These are phyloP conservation scores for Pantherophis guttatus DNA, from an alignment of 2,113 vertebrate species.

Conservation along the genomic window DNA sequence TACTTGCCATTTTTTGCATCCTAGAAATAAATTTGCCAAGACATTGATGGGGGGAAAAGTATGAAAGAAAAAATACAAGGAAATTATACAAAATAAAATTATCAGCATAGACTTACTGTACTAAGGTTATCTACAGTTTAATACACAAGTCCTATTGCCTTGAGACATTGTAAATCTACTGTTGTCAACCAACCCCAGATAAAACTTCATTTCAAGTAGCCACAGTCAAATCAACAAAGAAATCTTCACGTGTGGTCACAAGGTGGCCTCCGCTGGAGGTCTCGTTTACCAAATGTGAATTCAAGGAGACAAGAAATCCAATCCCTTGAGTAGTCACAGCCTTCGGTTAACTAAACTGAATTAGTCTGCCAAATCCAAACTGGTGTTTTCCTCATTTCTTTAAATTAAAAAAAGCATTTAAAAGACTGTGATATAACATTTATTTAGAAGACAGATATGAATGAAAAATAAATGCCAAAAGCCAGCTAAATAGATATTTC, in stretches of 20 bases:
- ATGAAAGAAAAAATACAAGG: conserved; percentile 60
- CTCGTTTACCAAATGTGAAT: conserved; percentile 66
- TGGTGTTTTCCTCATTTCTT: conserved; percentile 43
- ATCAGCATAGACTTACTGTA: conserved; percentile 83
- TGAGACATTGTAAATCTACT: conserved; percentile 78
- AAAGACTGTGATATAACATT: conserved; percentile 52
- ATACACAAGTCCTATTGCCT: conserved; percentile 85
- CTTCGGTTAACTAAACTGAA: conserved; percentile 51
- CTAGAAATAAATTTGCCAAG: conserved; percentile 77
- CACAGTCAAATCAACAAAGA: conserved; percentile 74
- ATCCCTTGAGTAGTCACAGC: conserved; percentile 58
- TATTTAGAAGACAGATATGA: conserved; percentile 20
- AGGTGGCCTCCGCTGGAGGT: conserved; percentile 66
- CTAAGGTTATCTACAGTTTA: conserved; percentile 86
- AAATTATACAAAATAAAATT: conserved; percentile 87
- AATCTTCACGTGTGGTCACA: conserved; percentile 76
- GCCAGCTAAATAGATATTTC: conserved; percentile 39
- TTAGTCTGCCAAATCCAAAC: conserved; percentile 51
- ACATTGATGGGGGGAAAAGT: conserved; percentile 59
- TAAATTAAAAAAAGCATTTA: conserved; percentile 44
- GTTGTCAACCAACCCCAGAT: conserved; percentile 76
- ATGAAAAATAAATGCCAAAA: conserved; percentile 51
- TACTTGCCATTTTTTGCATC: conserved; percentile 77
- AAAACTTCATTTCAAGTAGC: conserved; percentile 84
- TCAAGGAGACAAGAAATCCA: conserved; percentile 67